A percentile compares a stretch with the other conserved stretches of the same genome.
These are phyloP conservation scores for Notolabrus celidotus DNA, from an alignment of 2,797 vertebrate species.

Conservation along the genomic window DNA sequence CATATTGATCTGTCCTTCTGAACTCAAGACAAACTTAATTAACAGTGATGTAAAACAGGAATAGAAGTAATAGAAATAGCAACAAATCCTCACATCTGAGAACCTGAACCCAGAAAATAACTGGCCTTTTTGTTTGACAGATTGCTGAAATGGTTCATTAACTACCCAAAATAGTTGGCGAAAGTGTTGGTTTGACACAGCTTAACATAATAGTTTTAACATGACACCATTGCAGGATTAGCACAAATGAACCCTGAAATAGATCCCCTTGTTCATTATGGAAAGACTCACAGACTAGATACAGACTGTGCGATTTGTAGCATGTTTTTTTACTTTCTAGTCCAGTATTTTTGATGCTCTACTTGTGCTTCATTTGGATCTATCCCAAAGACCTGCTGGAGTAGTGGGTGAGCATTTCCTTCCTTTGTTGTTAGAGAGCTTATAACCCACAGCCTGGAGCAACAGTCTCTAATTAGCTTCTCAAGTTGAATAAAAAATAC, in stretches of 20 bases:
- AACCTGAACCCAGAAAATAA: neutral
- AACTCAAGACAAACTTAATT: no score
- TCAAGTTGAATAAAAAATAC: neutral
- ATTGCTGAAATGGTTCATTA: neutral
- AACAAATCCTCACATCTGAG: neutral
- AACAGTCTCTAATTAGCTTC: neutral
- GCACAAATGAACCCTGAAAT: neutral
- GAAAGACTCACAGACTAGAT: neutral
- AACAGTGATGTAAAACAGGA: neutral
- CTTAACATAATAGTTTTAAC: neutral
- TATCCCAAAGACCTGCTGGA: constrained; percentile 3
- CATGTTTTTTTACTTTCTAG: neutral
- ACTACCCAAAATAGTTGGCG: neutral
- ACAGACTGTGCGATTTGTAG: neutral
- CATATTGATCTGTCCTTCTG: no score
- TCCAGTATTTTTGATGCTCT: neutral
- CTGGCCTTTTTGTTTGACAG: neutral
- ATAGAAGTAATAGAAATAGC: neutral
- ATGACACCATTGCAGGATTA: neutral
- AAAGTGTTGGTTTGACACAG: neutral
- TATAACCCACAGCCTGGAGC: constrained; percentile 4
- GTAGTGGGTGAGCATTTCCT: neutral
- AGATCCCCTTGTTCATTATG: neutral
- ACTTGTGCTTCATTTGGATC: constrained; percentile 19
- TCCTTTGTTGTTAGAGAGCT: constrained; percentile 14